These are phyloP conservation scores for Pseudomyrmex cubaensis DNA, from an alignment of 1,140 invertebrate species.

Conservation along the genomic window DNA sequence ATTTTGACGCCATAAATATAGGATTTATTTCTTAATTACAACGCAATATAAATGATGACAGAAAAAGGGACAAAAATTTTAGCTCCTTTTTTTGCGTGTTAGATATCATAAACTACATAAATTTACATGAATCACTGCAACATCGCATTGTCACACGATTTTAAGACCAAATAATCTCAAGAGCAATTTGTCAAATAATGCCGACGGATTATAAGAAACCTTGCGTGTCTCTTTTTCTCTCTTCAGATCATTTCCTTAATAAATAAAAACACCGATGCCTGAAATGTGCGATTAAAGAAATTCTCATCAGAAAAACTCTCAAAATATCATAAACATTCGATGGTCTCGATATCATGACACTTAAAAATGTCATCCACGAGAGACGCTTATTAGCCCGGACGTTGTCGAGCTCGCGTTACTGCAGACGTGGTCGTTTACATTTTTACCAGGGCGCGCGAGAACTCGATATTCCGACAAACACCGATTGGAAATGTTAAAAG, in stretches of 20 bases:
- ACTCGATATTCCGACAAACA: slow-evolving; percentile 77
- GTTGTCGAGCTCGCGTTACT: slow-evolving; percentile 57
- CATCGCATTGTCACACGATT: too few species aligned
- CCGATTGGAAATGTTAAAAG: slow-evolving; percentile 76
- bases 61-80: too few species aligned
- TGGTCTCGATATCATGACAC: slow-evolving; percentile 27
- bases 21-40: too few species aligned
- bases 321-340: slow-evolving; percentile 33
- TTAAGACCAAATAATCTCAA: too few species aligned
- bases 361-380: slow-evolving; percentile 55
- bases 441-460: slow-evolving; percentile 72
- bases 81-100: too few species aligned
- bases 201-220: too few species aligned
- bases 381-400: slow-evolving; percentile 51
- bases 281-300: neutral
- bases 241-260: neutral
- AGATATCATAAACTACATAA: too few species aligned
- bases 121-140: too few species aligned
- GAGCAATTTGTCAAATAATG: too few species aligned
- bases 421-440: slow-evolving; percentile 67
- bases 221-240: too few species aligned
- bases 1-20: too few species aligned
- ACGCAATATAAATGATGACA: too few species aligned
- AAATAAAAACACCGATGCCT: neutral
- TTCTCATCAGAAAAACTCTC: slow-evolving; percentile 13